Percentiles rank a stretch among this genome's conserved stretches.
phyloP scores from a whole-genome alignment of 2,113 vertebrate genomes.

The Nothobranchius furzeri region DNA sequence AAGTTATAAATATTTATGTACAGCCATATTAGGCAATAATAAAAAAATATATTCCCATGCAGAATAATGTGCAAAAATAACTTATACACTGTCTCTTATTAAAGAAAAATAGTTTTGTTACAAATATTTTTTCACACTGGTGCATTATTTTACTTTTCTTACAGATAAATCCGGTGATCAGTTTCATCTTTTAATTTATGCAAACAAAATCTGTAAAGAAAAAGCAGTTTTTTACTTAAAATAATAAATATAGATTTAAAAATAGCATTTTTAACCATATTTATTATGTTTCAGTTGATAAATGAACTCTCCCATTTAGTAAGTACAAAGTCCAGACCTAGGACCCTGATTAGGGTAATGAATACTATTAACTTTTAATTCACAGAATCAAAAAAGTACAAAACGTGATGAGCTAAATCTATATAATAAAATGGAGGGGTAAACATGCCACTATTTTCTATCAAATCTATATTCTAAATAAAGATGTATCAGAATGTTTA shows the following conservation, averaged over 20 bases:
- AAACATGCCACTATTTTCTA: conserved; percentile 7
- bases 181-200: conserved; percentile 47
- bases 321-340: conserved; percentile 22
- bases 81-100: conserved; percentile 72
- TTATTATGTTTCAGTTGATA: conserved; percentile 36
- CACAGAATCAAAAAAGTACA: conserved; percentile 59
- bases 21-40: conserved; percentile 61
- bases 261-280: conserved; percentile 21
- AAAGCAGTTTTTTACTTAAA: conserved; percentile 66
- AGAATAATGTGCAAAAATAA: conserved; percentile 77
- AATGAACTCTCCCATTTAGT: conserved; percentile 43
- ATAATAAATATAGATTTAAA: conserved; percentile 40
- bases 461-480: neutral
- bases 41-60: conserved; percentile 74
- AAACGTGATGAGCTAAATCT: conserved; percentile 13
- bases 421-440: conserved; percentile 18
- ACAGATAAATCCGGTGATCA: conserved; percentile 58
- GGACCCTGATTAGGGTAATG: conserved; percentile 5
- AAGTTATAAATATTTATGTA: conserved; percentile 73
- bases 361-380: conserved; percentile 40
- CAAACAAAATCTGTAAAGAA: conserved; percentile 35
- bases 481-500: conserved; percentile 25
- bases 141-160: conserved; percentile 47
- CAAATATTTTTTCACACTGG: conserved; percentile 39
- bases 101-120: conserved; percentile 72